phyloP scores from a whole-genome alignment of 2,113 vertebrate genomes.

The Corydoras sp. region DNA sequence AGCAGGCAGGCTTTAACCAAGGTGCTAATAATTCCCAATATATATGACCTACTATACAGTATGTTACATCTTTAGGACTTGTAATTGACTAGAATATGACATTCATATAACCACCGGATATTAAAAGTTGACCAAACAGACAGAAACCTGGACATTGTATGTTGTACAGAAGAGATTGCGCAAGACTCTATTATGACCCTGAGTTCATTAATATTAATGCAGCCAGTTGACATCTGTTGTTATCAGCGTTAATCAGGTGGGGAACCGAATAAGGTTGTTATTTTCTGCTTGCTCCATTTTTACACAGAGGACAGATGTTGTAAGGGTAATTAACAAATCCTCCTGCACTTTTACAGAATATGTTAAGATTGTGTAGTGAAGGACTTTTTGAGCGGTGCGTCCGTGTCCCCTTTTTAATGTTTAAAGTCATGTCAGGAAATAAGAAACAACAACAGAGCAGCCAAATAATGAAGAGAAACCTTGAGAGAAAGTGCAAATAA shows the following conservation, averaged over 20 bases:
- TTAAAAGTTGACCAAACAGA: too few relatives aligned
- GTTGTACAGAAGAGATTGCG: conserved; percentile 6
- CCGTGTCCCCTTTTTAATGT: conserved; percentile 21
- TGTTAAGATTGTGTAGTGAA: conserved; percentile 40
- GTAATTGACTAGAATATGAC: not conserved
- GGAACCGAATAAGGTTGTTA: conserved; percentile 48
- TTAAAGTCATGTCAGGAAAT: conserved; percentile 29
- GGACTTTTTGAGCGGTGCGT: not conserved
- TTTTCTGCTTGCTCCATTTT: conserved; percentile 52
- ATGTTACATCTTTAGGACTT: not conserved
- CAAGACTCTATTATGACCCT: conserved; percentile 35
- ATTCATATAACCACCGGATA: too few relatives aligned
- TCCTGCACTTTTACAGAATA: conserved; percentile 42
- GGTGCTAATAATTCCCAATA: not conserved
- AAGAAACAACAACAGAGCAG: conserved; percentile 41
- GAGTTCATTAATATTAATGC: conserved; percentile 48
- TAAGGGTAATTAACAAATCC: conserved; percentile 65
- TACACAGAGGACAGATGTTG: conserved; percentile 63
- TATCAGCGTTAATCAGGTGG: conserved; percentile 33
- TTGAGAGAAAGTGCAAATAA: conserved; percentile 48
- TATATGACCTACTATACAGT: not conserved
- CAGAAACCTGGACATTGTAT: too few relatives aligned
- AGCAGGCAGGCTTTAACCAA: too few relatives aligned
- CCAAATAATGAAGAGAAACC: conserved; percentile 36
- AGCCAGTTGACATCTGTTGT: conserved; percentile 58